Evolutionary conservation across 2,113 vertebrate genomes (phyloP).

Genomic region (Hoplias malabaricus): DNA sequence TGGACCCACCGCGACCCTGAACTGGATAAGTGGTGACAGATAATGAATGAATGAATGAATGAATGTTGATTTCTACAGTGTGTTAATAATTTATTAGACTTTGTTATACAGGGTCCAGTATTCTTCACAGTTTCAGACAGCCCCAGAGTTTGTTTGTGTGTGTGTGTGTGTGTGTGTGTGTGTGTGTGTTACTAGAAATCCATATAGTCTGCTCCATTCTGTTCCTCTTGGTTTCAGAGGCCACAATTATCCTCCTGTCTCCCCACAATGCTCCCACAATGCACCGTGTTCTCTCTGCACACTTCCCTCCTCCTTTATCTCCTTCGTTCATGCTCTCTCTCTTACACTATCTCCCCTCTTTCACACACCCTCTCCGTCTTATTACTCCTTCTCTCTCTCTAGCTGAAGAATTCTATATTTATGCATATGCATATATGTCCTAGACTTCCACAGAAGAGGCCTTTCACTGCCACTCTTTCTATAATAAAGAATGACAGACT

Average conservation of each 20-base stretch:
- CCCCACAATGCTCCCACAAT: slow-evolving; percentile 40
- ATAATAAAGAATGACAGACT: background rate
- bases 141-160: background rate
- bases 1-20: no score
- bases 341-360: background rate
- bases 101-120: no score
- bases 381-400: background rate
- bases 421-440: background rate
- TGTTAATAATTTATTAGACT: no score
- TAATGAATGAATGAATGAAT: no score
- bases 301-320: slow-evolving; percentile 13
- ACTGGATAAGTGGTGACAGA: no score
- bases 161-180: background rate
- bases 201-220: slow-evolving; percentile 25
- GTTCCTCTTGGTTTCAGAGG: slow-evolving; percentile 35
- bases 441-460: background rate
- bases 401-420: background rate
- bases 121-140: no score
- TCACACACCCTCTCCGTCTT: background rate
- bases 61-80: no score
- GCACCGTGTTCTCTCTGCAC: background rate
- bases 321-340: background rate
- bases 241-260: slow-evolving; percentile 42
- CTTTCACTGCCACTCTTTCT: background rate
- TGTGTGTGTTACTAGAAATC: background rate